A percentile compares a stretch with the other conserved stretches of the same genome.
Evolutionary conservation across 2,888 invertebrate species (phyloP).

Genomic region (Eupithecia subumbrata): DNA sequence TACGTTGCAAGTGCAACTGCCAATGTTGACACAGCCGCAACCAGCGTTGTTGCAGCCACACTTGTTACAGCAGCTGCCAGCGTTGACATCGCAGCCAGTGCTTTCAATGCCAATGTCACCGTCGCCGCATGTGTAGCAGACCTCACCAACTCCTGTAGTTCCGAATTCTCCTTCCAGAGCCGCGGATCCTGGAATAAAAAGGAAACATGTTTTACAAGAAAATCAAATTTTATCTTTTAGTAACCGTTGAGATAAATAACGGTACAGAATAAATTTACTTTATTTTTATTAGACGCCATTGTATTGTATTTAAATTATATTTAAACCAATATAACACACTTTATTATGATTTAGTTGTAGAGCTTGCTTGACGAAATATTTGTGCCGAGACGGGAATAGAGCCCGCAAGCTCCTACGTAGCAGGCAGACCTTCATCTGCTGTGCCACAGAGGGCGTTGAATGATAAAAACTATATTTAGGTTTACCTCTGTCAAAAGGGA

Average conservation of each 20-base stretch:
- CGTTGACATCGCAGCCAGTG: conserved; percentile 20
- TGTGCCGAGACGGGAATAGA: too few species aligned
- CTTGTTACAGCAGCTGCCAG: conserved; percentile 12
- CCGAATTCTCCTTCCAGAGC: neutral
- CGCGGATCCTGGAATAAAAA: neutral
- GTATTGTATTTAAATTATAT: too few species aligned
- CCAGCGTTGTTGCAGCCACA: neutral
- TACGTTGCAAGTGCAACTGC: neutral
- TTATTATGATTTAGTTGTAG: too few species aligned
- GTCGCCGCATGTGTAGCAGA: conserved; percentile 10
- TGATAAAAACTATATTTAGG: neutral
- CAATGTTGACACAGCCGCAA: conserved; percentile 22
- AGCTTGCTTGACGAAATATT: too few species aligned
- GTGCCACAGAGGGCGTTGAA: too few species aligned
- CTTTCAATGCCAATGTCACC: neutral
- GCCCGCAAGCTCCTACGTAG: too few species aligned
- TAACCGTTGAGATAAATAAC: too few species aligned
- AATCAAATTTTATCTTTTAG: neutral
- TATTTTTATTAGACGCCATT: too few species aligned
- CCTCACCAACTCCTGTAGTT: neutral
- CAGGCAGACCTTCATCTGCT: too few species aligned
- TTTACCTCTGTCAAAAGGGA: too few species aligned
- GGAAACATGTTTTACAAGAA: neutral
- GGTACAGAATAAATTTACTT: too few species aligned
- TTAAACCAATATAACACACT: too few species aligned